phyloP scores from a whole-genome alignment of 2,797 vertebrate genomes.

The Schizopygopsis malacanthus region DNA sequence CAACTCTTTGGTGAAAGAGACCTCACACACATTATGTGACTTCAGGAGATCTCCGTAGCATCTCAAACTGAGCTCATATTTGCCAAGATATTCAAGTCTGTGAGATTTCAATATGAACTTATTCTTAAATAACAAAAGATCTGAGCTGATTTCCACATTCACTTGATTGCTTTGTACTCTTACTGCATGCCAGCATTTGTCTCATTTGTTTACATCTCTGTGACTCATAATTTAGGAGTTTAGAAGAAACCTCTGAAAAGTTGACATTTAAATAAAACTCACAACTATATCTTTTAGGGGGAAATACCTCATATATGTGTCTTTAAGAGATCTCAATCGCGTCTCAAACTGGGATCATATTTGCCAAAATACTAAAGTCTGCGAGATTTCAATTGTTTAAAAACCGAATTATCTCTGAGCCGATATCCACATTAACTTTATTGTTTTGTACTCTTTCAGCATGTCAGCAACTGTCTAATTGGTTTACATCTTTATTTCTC shows the following conservation, averaged over 20 bases:
- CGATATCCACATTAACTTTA: too few species aligned
- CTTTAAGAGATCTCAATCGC: not conserved
- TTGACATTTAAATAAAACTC: not conserved
- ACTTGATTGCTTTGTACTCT: not conserved
- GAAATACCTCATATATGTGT: not conserved
- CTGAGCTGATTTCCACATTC: slow-evolving; percentile 2
- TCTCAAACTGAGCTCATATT: not conserved
- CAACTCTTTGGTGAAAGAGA: not conserved
- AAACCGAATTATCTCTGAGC: not conserved
- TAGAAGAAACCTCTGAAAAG: not conserved
- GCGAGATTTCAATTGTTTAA: not conserved
- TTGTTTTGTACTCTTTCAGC: too few species aligned
- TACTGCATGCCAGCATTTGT: not conserved
- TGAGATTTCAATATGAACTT: not conserved
- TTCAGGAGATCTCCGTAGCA: not conserved
- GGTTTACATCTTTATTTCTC: slow-evolving; percentile 19
- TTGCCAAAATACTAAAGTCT: not conserved
- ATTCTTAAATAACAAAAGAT: not conserved
- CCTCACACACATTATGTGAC: not conserved
- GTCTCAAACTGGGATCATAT: not conserved
- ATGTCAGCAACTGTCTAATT: slow-evolving; percentile 14
- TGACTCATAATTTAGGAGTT: not conserved
- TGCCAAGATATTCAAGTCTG: not conserved
- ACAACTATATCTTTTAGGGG: not conserved
- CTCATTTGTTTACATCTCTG: not conserved